phyloP scores from a whole-genome alignment of 2,113 vertebrate species.

The Thunnus maccoyii region DNA sequence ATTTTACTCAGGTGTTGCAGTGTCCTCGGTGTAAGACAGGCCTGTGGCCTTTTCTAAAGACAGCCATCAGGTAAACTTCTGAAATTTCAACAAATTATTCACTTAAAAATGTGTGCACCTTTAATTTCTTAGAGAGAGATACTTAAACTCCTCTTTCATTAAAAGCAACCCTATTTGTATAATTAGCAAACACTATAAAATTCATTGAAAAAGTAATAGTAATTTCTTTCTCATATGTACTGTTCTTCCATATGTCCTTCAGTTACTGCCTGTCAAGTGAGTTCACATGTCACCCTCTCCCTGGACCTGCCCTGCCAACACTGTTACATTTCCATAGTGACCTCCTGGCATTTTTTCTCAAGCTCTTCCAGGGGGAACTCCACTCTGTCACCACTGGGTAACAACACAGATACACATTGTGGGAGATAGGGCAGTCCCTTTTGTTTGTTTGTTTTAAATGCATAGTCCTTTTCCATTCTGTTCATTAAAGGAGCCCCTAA shows the following conservation, averaged over 20 bases:
- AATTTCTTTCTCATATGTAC: no score
- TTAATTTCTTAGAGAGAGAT: neutral
- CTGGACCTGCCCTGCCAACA: constrained; percentile 80
- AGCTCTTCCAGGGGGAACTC: constrained; percentile 91
- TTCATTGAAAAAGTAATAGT: neutral
- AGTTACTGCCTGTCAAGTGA: constrained; percentile 81
- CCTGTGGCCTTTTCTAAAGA: constrained; percentile 89
- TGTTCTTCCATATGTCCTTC: neutral
- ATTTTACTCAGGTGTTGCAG: constrained; percentile 91
- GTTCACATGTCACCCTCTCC: constrained; percentile 87
- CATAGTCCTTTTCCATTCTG: neutral
- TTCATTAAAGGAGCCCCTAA: neutral
- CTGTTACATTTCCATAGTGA: constrained; percentile 85
- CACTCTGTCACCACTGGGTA: constrained; percentile 87
- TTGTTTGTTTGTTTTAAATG: neutral
- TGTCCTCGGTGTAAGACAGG: constrained; percentile 92
- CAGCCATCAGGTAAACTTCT: constrained; percentile 88
- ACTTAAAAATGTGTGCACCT: neutral
- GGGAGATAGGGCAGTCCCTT: neutral
- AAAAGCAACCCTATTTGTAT: neutral
- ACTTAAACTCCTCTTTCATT: neutral
- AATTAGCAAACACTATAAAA: neutral
- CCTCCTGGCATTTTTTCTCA: constrained; percentile 89
- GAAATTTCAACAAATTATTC: neutral
- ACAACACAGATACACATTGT: neutral